Percentiles rank a stretch among this genome's conserved stretches.
These are phyloP conservation scores for Tetrax tetrax DNA, from an alignment of 2,113 vertebrate genomes.

Conservation along the genomic window DNA sequence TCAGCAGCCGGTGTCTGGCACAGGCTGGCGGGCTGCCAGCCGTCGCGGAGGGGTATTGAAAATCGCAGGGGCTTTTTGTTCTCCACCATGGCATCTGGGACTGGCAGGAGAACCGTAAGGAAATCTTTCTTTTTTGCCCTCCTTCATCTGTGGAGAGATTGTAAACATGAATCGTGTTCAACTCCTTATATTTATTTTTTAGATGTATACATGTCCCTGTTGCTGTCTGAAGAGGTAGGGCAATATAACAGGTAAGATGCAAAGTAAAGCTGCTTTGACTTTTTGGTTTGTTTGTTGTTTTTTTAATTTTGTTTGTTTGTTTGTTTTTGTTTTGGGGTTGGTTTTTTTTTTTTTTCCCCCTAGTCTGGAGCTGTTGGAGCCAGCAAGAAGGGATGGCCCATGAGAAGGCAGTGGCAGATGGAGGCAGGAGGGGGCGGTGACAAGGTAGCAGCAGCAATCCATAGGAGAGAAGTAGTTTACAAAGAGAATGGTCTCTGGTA, in stretches of 20 bases:
- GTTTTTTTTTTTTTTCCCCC: not conserved
- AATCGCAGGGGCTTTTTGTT: not conserved
- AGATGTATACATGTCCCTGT: accelerated
- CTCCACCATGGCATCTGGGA: not conserved
- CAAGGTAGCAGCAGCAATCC: not conserved
- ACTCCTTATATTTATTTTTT: not conserved
- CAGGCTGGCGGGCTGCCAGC: not conserved
- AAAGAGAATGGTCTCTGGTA: not conserved
- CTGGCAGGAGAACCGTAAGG: not conserved
- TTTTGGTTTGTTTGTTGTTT: not conserved
- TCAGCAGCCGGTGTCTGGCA: not conserved
- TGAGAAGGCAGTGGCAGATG: not conserved
- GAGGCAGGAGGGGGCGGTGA: not conserved
- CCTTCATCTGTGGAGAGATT: not conserved
- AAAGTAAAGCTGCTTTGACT: not conserved
- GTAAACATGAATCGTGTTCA: not conserved
- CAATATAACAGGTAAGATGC: not conserved
- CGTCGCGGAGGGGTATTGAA: not conserved
- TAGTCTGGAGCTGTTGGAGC: not conserved
- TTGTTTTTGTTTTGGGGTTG: too few relatives aligned
- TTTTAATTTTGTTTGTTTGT: too few relatives aligned
- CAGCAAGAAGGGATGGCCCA: not conserved
- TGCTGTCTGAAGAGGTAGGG: not conserved
- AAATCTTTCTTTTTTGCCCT: not conserved
- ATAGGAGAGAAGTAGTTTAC: not conserved